These are phyloP conservation scores for Catostomus latipinnis DNA, from an alignment of 2,797 vertebrate genomes.

Conservation along the genomic window DNA sequence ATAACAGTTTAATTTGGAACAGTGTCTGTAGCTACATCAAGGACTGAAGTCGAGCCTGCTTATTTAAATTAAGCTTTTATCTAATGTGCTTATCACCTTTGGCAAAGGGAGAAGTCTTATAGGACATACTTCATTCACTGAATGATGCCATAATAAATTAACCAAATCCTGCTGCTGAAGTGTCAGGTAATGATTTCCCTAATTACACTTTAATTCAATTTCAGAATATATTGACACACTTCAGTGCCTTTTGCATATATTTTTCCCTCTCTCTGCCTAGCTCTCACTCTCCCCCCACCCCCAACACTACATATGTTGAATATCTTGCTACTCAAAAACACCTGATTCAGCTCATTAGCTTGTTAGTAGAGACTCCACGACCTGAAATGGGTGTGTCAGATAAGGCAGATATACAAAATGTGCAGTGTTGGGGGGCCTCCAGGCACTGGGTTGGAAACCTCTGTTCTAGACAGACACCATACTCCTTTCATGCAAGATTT, in stretches of 20 bases:
- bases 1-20: constrained; percentile 21
- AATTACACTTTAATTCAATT: constrained; percentile 85
- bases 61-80: constrained; percentile 69
- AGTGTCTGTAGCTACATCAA: constrained; percentile 38
- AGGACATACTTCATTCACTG: constrained; percentile 70
- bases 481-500: constrained; percentile 70
- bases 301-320: no score
- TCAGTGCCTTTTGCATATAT: constrained; percentile 71
- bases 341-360: no score
- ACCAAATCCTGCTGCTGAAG: constrained; percentile 76
- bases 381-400: no score
- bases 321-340: no score
- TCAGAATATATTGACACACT: constrained; percentile 79
- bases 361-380: no score
- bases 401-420: no score
- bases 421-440: no score
- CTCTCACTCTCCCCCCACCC: constrained; percentile 41
- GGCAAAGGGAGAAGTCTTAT: constrained; percentile 66
- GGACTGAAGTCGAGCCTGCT: constrained; percentile 56
- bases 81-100: constrained; percentile 70
- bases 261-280: constrained; percentile 13
- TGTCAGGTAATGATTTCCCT: constrained; percentile 83
- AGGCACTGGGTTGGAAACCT: no score
- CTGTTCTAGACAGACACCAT: constrained; percentile 16
- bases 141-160: constrained; percentile 79